Evolutionary conservation across 2,113 vertebrate genomes (phyloP).

Genomic region (Lota lota): DNA sequence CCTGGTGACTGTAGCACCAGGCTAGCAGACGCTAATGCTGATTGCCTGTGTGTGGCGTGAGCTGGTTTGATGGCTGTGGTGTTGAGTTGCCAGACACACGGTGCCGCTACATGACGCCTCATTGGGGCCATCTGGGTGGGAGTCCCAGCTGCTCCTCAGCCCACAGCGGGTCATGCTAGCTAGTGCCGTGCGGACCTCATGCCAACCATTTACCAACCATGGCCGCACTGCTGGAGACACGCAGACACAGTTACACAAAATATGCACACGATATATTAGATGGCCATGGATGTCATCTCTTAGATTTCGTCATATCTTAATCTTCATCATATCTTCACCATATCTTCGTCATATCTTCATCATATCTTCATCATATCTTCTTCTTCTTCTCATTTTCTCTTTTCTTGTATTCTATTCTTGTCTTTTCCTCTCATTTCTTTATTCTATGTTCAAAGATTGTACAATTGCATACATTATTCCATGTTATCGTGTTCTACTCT

Average conservation of each 20-base stretch:
- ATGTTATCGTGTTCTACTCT: not conserved
- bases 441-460: not conserved
- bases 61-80: not conserved
- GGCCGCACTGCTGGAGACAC: not conserved
- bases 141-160: conserved; percentile 1
- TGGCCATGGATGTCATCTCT: no score
- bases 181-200: not conserved
- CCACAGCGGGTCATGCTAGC: not conserved
- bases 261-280: not conserved
- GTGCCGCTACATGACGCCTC: not conserved
- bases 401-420: not conserved
- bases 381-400: not conserved
- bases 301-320: no score
- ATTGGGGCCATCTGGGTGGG: conserved; percentile 1
- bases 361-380: not conserved
- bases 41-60: conserved; percentile 1
- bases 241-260: not conserved
- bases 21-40: not conserved
- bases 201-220: not conserved
- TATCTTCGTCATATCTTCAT: no score
- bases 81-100: not conserved
- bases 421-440: not conserved
- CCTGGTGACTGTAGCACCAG: not conserved
- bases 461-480: not conserved
- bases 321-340: not conserved